phyloP scores from a whole-genome alignment of 2,888 invertebrate species.

The Acanthosoma haemorrhoidale region DNA sequence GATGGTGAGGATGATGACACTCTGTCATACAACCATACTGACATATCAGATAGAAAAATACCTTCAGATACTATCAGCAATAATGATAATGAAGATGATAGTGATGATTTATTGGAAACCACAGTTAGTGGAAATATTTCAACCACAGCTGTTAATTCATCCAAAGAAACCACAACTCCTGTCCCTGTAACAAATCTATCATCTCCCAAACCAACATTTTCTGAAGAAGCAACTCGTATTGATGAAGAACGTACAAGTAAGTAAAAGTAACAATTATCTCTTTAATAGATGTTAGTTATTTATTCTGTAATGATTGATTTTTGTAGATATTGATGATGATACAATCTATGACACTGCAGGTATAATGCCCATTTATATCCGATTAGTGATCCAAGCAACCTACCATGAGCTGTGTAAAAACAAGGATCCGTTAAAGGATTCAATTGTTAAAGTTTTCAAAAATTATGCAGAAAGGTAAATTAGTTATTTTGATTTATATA shows the following conservation, averaged over 20 bases:
- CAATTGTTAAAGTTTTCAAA: slow-evolving; percentile 31
- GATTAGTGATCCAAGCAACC: slow-evolving; percentile 33
- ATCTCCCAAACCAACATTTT: background rate
- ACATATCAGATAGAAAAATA: slow-evolving; percentile 3
- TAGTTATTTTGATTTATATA: too few species aligned
- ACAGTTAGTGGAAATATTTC: background rate
- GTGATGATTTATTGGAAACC: background rate
- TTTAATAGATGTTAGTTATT: too few species aligned
- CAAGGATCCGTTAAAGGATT: slow-evolving; percentile 30
- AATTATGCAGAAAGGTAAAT: slow-evolving; percentile 28
- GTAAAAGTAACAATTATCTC: background rate
- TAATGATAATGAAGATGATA: slow-evolving; percentile 2
- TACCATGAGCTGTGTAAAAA: slow-evolving; percentile 33
- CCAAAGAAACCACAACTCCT: background rate
- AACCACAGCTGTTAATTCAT: background rate
- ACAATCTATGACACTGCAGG: slow-evolving; percentile 24
- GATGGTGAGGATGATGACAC: slow-evolving; percentile 17
- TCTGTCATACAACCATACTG: slow-evolving; percentile 2
- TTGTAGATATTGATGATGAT: slow-evolving; percentile 24
- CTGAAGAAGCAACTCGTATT: background rate
- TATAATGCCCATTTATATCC: slow-evolving; percentile 19
- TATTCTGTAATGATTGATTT: too few species aligned
- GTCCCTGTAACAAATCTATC: background rate
- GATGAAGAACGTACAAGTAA: slow-evolving; percentile 20
- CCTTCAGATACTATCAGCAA: background rate